Conservation (phyloP, 1,140 invertebrate genomes). For the Sycophila sp. region DNA sequence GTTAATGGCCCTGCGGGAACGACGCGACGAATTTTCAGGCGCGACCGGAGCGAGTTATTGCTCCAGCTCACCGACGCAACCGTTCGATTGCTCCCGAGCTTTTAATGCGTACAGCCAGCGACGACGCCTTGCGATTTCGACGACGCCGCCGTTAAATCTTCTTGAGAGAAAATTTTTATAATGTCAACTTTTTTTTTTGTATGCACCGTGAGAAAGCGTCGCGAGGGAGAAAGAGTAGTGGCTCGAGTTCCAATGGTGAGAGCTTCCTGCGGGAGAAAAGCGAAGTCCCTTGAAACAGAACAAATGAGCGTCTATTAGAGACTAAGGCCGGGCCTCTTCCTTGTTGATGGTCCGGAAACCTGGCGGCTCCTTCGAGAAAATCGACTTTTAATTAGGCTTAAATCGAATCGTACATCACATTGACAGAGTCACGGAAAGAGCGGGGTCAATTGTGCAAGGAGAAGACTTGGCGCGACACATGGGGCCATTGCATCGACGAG, state of each 20-base stretch:
- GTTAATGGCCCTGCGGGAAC: slow-evolving; percentile 54
- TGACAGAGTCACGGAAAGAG: not conserved
- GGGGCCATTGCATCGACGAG: slow-evolving; percentile 15
- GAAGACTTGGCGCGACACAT: not conserved
- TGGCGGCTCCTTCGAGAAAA: slow-evolving; percentile 4
- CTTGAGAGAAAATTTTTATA: too few relatives aligned
- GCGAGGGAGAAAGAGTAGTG: too few relatives aligned
- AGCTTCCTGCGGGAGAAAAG: not conserved
- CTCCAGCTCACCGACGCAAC: slow-evolving; percentile 3
- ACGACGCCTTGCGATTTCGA: not conserved
- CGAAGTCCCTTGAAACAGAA: not conserved
- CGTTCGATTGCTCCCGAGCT: slow-evolving; percentile 38
- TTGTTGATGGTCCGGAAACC: slow-evolving; percentile 4
- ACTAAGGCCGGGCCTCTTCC: not conserved
- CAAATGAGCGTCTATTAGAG: not conserved
- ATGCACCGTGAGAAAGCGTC: not conserved
- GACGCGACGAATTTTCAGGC: slow-evolving; percentile 38
- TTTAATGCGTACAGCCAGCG: slow-evolving; percentile 3
- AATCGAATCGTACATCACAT: slow-evolving; percentile 33
- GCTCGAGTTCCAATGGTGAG: not conserved
- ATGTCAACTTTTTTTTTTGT: too few relatives aligned
- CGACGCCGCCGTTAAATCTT: not conserved
- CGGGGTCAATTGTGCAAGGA: slow-evolving; percentile 15
- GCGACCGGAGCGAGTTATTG: slow-evolving; percentile 34
- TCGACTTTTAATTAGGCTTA: slow-evolving; percentile 31